A percentile compares a stretch with the other conserved stretches of the same genome.
Conservation (phyloP, 2,888 invertebrate species). For the Perizoma affinitatum region DNA sequence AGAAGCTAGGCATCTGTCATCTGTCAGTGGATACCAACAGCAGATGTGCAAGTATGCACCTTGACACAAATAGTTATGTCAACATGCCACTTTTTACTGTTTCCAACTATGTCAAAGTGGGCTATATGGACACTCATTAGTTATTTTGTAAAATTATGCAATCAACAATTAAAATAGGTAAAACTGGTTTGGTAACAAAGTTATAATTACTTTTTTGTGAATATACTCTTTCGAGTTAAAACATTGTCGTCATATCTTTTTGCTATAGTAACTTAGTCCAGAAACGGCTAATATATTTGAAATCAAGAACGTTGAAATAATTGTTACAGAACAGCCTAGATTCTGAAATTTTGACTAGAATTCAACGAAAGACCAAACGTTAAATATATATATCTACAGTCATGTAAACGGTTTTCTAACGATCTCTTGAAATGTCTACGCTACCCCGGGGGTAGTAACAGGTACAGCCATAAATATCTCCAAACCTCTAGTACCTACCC, state of each 20-base stretch:
- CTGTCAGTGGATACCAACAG: conserved; percentile 21
- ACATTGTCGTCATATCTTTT: not conserved
- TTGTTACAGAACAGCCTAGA: no score
- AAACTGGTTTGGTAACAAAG: no score
- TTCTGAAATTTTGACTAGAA: no score
- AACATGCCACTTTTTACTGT: conserved; percentile 8
- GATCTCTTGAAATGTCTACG: conserved; percentile 20
- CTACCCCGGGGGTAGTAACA: conserved; percentile 13
- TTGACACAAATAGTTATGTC: conserved; percentile 20
- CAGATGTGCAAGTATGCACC: conserved; percentile 23
- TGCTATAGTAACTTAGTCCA: not conserved
- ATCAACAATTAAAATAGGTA: no score
- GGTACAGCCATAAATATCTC: conserved; percentile 12
- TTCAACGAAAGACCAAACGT: conserved; percentile 12
- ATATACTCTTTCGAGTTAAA: not conserved
- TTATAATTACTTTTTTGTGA: no score
- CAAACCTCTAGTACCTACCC: conserved; percentile 6
- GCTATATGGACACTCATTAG: not conserved
- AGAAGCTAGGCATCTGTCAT: conserved; percentile 9
- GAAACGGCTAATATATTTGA: not conserved
- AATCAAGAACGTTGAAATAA: no score
- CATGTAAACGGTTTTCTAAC: conserved; percentile 16
- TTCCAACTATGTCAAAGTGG: not conserved
- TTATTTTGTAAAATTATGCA: no score
- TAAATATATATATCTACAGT: conserved; percentile 16